These are phyloP conservation scores for Aphodius sticticus DNA, from an alignment of 2,888 invertebrate genomes.

Conservation along the genomic window DNA sequence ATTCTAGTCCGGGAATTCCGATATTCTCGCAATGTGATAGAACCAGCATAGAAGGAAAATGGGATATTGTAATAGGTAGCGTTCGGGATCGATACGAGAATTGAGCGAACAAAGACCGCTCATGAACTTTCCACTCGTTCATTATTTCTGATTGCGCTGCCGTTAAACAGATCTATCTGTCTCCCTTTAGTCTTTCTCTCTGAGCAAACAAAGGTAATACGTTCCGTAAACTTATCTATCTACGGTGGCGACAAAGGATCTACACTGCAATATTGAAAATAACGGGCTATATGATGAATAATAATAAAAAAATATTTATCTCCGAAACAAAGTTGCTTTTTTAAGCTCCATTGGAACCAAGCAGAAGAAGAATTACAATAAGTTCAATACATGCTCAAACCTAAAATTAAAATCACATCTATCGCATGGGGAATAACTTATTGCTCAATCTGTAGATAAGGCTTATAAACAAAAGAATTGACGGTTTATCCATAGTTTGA, in stretches of 20 bases:
- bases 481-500: background rate
- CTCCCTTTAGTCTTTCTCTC: background rate
- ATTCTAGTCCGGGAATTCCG: background rate
- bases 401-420: background rate
- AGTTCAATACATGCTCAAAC: background rate
- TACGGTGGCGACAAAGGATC: background rate
- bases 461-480: background rate
- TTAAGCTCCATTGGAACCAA: too few relatives aligned
- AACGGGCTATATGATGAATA: background rate
- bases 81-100: background rate
- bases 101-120: background rate
- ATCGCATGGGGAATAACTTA: background rate
- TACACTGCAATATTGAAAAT: background rate
- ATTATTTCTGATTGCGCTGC: conserved; percentile 4
- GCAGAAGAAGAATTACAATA: too few relatives aligned
- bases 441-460: background rate
- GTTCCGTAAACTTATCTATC: background rate
- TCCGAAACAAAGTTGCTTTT: too few relatives aligned
- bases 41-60: background rate
- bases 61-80: background rate
- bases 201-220: background rate
- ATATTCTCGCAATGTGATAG: background rate
- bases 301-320: too few relatives aligned
- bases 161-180: background rate
- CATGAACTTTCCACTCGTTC: conserved; percentile 4